A percentile compares a stretch with the other conserved stretches of the same genome.
Conservation (phyloP, 30 jellyfish, hydroid and myxozoan genomes). For the Aurelia aurita region DNA sequence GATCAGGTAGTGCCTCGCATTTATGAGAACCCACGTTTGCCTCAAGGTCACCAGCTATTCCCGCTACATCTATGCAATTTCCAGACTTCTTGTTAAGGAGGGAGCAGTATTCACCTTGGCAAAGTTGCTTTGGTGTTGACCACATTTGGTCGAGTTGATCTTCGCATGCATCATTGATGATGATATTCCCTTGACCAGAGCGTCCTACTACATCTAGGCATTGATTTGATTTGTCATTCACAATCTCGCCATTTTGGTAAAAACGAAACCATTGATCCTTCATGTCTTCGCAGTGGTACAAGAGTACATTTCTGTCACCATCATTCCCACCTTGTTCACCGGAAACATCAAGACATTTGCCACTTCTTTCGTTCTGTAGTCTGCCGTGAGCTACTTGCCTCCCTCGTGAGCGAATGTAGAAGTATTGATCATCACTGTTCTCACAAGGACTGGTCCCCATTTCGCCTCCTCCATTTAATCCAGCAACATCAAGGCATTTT, state of each 20-base stretch:
- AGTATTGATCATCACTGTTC: slow-evolving; percentile 31
- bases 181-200: slow-evolving; percentile 27
- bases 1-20: slow-evolving; percentile 10
- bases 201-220: slow-evolving; percentile 21
- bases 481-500: slow-evolving; percentile 47
- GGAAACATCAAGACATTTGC: slow-evolving; percentile 25
- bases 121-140: slow-evolving; percentile 4
- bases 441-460: slow-evolving; percentile 8
- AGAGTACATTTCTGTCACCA: slow-evolving; percentile 1
- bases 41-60: not conserved
- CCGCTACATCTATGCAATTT: slow-evolving; percentile 16
- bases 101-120: slow-evolving; percentile 19
- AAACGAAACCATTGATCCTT: slow-evolving; percentile 42
- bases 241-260: slow-evolving; percentile 39
- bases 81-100: slow-evolving; percentile 14
- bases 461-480: slow-evolving; percentile 23
- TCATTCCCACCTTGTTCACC: slow-evolving; percentile 5
- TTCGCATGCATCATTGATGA: not conserved
- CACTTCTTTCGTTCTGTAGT: slow-evolving; percentile 3
- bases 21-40: not conserved
- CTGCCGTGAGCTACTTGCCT: slow-evolving; percentile 8
- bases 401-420: slow-evolving; percentile 22
- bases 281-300: slow-evolving; percentile 8
- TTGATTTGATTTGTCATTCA: slow-evolving; percentile 20
- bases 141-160: slow-evolving; percentile 11